Evolutionary conservation across 2,797 vertebrate genomes (phyloP), one percentile per base, ranked within the genome.

Genomic region (Mareca penelope): DNA sequence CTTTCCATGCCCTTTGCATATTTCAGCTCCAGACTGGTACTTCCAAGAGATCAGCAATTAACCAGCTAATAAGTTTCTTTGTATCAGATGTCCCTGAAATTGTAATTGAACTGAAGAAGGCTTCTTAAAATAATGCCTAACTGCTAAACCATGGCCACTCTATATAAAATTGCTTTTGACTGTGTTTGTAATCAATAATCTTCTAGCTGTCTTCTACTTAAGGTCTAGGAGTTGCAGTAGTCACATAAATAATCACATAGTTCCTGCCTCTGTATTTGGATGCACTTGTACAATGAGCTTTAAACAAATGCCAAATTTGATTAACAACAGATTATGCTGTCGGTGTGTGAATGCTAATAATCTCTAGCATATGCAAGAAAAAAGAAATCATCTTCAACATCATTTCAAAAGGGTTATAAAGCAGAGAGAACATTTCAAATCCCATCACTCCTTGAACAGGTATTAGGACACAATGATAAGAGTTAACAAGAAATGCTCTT

Each of bases 41-140:
- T 81, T 85, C 80, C 60, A 67, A 19, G 48, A 85, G 64, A 90
- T 84, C 39, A 94, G 73, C 85, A 92, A 92, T 94, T 53, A 90
- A 48, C 8, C 21, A 64, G 17, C 31, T 82, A 88, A 28, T 56
- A 76, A 7, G 4, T 33, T 80, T 80, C 77, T 46, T 88, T 80
- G 19, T 59, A 87, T 76, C 59, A 72, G 35, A 55, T 60, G n/a
- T 72, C 65, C 22, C 55, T 31, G 35, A 72, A 26, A 76, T 7
- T 42, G 28, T 31, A 91, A 85, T 39, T 94, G 81, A 87, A 77
- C 56, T 4, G 2, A 35, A 93, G 28, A 40, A 87, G 42, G 10
- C 35, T 19, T 68, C 56, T 76, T 65, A 68, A 84, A 91, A 91
- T 28, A 75, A 3, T 26, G 11, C 19, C 5, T n/a, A 85, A 69